Evolutionary conservation across 2,797 vertebrate species (phyloP), one percentile per base, ranked within the genome.

Genomic region (Balearica regulorum): DNA sequence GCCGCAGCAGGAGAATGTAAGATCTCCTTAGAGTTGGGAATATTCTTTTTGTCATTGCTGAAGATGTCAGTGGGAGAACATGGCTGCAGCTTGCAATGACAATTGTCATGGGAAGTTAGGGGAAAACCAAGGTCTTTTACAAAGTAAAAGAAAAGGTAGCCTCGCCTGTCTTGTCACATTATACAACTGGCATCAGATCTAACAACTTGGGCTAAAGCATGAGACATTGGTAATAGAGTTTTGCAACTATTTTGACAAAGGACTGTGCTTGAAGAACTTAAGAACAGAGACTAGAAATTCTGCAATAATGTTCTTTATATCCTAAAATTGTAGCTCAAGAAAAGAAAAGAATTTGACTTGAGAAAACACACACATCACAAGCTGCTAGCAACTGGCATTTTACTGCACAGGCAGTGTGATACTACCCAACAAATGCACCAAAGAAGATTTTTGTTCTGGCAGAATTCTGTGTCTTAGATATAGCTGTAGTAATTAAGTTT

Each of bases 21-120:
- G 66, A 93, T 96, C 91, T 97, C 90, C 79, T 96, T 94, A 92
- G 94, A 96, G 85, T 97, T 90, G 97, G 90, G 94, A 96, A 91
- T 88, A 97, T 81, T 94, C 58, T 89, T 98, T 84, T 89, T 97
- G 84, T 96, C 95, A 86, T 83, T 97, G 96, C 97, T 94, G 94
- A 96, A 70, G 79, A 95, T 8, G 5, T 90, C 95, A 97, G 95
- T 92, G 91, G 83, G 93, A 97, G 85, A 96, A 96, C 60, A 84
- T 33, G 76, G 77, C 89, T 95, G 89, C 0, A 0, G 46, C 83
- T 97, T 88, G 83, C 96, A 96, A 51, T 89, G 95, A 96, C 89
- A 97, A 96, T 94, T 97, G 93, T 89, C 94, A 75, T 73, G 91
- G 84, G 66, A 92, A 97, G 85, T 96, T 94, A 96, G 68, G 41